phyloP scores from a whole-genome alignment of 1,140 invertebrate genomes.

The Colletes latitarsis region DNA sequence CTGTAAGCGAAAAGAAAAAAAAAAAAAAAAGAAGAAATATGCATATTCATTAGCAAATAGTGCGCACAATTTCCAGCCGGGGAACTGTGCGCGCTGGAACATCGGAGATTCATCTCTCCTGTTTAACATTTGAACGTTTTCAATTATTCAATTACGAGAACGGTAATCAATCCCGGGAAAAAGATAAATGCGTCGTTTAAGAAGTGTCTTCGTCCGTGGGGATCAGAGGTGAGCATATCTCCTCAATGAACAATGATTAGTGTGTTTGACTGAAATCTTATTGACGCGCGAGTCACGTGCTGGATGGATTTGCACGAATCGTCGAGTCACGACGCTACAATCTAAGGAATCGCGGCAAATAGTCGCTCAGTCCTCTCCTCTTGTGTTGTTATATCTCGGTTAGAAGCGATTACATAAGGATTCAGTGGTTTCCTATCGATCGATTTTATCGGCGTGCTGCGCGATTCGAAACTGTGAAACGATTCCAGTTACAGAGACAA shows the following conservation, averaged over 20 bases:
- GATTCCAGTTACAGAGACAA: slow-evolving; percentile 22
- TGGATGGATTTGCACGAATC: slow-evolving; percentile 26
- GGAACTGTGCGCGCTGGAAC: slow-evolving; percentile 1
- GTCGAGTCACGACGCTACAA: slow-evolving; percentile 53
- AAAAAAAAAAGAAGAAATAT: background rate
- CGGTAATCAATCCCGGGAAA: slow-evolving; percentile 54
- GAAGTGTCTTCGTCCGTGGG: slow-evolving; percentile 13
- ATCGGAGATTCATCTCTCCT: slow-evolving; percentile 3
- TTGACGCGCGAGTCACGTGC: slow-evolving; percentile 55
- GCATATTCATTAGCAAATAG: background rate
- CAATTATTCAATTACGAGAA: slow-evolving; percentile 45
- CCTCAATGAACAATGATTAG: slow-evolving; percentile 61
- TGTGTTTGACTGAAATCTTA: slow-evolving; percentile 52
- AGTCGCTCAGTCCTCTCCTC: background rate
- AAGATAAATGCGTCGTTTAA: slow-evolving; percentile 47
- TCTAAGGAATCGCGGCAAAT: slow-evolving; percentile 43
- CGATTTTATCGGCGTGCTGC: slow-evolving; percentile 42
- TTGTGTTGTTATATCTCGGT: slow-evolving; percentile 5
- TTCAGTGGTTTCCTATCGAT: slow-evolving; percentile 45
- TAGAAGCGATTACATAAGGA: slow-evolving; percentile 18
- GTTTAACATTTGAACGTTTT: slow-evolving; percentile 21
- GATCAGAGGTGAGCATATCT: slow-evolving; percentile 40
- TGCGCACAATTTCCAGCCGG: slow-evolving; percentile 6
- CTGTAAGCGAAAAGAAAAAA: background rate
- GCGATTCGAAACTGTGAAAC: slow-evolving; percentile 8